Conservation (phyloP, 2,888 invertebrate genomes). For the Drosophila dives region DNA sequence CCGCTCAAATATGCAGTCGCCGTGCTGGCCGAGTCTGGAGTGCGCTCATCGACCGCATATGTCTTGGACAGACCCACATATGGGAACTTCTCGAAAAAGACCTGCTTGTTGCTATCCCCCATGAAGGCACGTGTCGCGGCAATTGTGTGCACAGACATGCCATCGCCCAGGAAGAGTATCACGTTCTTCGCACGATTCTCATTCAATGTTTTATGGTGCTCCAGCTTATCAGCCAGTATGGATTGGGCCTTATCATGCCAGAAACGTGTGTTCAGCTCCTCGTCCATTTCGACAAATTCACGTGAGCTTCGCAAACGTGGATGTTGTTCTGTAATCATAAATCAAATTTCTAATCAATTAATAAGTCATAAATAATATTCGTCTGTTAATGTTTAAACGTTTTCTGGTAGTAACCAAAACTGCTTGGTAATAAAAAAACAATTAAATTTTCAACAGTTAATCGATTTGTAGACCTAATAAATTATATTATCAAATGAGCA, state of each 20-base stretch:
- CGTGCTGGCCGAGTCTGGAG: slow-evolving; percentile 93
- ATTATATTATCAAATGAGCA: no score
- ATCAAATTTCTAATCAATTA: background rate
- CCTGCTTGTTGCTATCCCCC: slow-evolving; percentile 87
- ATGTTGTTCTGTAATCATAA: slow-evolving; percentile 58
- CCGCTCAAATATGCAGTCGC: slow-evolving; percentile 92
- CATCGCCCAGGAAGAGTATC: slow-evolving; percentile 90
- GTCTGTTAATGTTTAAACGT: background rate
- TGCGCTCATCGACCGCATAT: slow-evolving; percentile 90
- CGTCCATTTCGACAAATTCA: slow-evolving; percentile 55
- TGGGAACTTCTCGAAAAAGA: slow-evolving; percentile 89
- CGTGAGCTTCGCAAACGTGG: slow-evolving; percentile 57
- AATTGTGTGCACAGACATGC: slow-evolving; percentile 90
- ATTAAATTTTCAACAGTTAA: background rate
- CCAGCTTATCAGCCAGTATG: slow-evolving; percentile 69
- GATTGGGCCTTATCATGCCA: slow-evolving; percentile 82
- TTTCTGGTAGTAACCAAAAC: background rate
- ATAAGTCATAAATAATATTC: background rate
- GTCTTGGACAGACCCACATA: slow-evolving; percentile 87
- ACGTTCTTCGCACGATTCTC: slow-evolving; percentile 86
- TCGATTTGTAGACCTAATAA: background rate
- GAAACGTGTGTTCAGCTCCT: slow-evolving; percentile 73
- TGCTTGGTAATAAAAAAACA: background rate
- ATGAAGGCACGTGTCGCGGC: slow-evolving; percentile 88
- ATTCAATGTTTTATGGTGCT: slow-evolving; percentile 62